These are phyloP conservation scores for Periophthalmus magnuspinnatus DNA, from an alignment of 2,797 vertebrate genomes.

Conservation along the genomic window DNA sequence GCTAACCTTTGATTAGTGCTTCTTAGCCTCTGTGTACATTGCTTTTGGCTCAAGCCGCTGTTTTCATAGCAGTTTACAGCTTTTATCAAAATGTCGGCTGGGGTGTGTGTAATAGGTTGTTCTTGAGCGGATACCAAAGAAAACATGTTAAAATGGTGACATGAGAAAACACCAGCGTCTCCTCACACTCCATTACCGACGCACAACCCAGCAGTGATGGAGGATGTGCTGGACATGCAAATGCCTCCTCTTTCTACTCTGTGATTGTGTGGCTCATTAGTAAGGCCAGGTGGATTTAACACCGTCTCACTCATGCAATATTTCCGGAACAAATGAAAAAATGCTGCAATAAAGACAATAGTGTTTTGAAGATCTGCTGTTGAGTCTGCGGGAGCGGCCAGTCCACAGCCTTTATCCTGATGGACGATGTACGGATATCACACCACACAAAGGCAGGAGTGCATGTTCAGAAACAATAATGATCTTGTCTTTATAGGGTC, in stretches of 20 bases:
- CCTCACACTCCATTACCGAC: background rate
- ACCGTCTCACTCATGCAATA: constrained; percentile 4
- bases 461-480: constrained; percentile 16
- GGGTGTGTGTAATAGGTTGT: background rate
- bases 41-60: background rate
- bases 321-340: background rate
- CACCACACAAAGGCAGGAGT: background rate
- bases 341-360: background rate
- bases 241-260: background rate
- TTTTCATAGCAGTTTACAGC: background rate
- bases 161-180: background rate
- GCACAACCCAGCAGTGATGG: constrained; percentile 13
- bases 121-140: constrained; percentile 11
- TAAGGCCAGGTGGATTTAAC: constrained; percentile 1
- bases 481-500: constrained; percentile 27
- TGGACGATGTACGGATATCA: background rate
- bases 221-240: constrained; percentile 10
- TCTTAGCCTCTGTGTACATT: background rate
- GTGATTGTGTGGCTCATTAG: constrained; percentile 15
- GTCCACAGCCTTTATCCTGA: background rate
- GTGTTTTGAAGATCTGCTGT: background rate
- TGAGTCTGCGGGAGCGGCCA: constrained; percentile 4
- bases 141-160: background rate
- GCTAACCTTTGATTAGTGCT: constrained; percentile 19
- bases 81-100: constrained; percentile 7